phyloP scores from a whole-genome alignment of 2,797 vertebrate genomes.

The Chaunax sp. region DNA sequence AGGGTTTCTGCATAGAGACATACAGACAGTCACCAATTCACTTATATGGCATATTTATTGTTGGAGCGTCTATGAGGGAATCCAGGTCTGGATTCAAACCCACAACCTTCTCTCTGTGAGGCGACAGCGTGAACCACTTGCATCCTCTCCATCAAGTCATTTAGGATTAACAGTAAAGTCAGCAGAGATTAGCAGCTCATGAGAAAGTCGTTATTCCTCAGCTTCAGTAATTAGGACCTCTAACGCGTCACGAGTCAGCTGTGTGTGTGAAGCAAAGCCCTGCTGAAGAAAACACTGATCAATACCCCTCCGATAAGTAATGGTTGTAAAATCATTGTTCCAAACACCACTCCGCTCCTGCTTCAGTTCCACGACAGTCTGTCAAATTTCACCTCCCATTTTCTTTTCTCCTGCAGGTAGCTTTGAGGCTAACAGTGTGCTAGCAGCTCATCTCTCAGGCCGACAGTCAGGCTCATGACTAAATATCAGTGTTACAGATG shows the following conservation, averaged over 20 bases:
- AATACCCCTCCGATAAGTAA: not conserved
- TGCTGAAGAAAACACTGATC: constrained; percentile 2
- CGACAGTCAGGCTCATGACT: constrained; percentile 71
- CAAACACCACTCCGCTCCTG: not conserved
- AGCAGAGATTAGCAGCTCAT: constrained; percentile 40
- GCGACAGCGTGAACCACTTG: too few species aligned
- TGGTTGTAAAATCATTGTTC: not conserved
- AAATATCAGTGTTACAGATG: constrained; percentile 78
- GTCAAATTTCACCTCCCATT: constrained; percentile 27
- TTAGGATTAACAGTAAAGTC: constrained; percentile 49
- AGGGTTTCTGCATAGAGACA: too few species aligned
- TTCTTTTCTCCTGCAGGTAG: constrained; percentile 30
- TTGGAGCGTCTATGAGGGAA: too few species aligned
- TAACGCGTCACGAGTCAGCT: constrained; percentile 8
- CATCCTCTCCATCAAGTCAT: constrained; percentile 2
- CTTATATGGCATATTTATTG: too few species aligned
- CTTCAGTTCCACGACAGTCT: constrained; percentile 25
- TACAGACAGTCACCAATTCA: too few species aligned
- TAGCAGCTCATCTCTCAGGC: constrained; percentile 71
- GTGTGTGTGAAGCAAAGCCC: not conserved
- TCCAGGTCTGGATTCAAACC: too few species aligned
- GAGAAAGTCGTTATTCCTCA: constrained; percentile 17
- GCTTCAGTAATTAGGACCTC: constrained; percentile 27
- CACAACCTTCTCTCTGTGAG: too few species aligned
- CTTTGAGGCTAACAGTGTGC: constrained; percentile 13